Conservation (phyloP, 1,140 invertebrate species). For the Zaprionus ornatus region DNA sequence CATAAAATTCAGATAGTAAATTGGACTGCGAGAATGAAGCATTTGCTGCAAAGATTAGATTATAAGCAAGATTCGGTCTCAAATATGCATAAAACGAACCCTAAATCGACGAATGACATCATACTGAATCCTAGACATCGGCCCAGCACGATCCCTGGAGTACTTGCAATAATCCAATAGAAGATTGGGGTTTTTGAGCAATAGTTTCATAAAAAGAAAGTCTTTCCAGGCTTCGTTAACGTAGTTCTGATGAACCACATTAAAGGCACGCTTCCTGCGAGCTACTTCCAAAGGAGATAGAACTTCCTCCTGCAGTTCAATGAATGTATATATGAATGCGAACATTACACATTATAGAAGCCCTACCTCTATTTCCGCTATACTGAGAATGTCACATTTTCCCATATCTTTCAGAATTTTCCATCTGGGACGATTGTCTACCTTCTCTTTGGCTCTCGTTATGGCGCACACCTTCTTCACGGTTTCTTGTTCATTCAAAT, state of each 20-base stretch:
- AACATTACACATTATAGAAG: background rate
- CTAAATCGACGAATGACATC: conserved; percentile 62
- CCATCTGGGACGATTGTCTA: conserved; percentile 69
- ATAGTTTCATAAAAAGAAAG: conserved; percentile 65
- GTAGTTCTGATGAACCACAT: conserved; percentile 73
- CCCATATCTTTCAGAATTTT: conserved; percentile 65
- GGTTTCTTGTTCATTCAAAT: conserved; percentile 48
- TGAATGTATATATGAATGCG: background rate
- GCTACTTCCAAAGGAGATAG: conserved; percentile 69
- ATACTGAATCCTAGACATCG: conserved; percentile 50
- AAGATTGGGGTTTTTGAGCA: conserved; percentile 57
- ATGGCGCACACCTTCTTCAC: conserved; percentile 35
- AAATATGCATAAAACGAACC: conserved; percentile 18
- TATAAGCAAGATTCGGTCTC: too few relatives aligned
- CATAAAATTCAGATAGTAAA: conserved; percentile 58
- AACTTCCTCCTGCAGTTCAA: conserved; percentile 20
- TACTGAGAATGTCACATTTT: conserved; percentile 73
- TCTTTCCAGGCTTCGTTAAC: conserved; percentile 68
- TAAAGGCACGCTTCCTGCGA: conserved; percentile 62
- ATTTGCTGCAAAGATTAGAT: conserved; percentile 55
- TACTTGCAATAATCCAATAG: conserved; percentile 58
- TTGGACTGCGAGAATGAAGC: conserved; percentile 66
- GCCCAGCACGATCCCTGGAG: conserved; percentile 29
- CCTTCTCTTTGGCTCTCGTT: conserved; percentile 27
- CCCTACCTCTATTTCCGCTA: conserved; percentile 56